Percentiles rank a stretch among this genome's conserved stretches.
phyloP scores from a whole-genome alignment of 2,797 vertebrate species.

The Sternarchorhynchus goeldii region DNA sequence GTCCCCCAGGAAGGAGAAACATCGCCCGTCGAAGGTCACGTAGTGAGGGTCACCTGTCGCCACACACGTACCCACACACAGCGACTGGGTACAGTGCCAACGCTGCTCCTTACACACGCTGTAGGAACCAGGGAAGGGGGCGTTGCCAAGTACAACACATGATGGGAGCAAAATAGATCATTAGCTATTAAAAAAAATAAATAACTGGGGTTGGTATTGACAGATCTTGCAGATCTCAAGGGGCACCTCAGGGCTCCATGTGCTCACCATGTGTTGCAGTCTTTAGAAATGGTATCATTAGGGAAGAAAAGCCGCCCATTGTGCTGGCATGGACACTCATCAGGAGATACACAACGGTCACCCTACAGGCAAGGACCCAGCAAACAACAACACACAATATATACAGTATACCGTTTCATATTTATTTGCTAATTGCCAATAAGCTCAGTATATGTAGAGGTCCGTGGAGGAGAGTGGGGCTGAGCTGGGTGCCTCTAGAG shows the following conservation, averaged over 20 bases:
- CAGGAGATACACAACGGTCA: constrained; percentile 77
- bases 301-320: constrained; percentile 79
- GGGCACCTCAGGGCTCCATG: not conserved
- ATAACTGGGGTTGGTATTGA: too few relatives aligned
- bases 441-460: not conserved
- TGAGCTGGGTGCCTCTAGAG: too few relatives aligned
- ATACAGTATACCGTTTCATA: too few relatives aligned
- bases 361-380: constrained; percentile 67
- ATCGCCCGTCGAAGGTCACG: constrained; percentile 86
- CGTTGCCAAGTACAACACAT: not conserved
- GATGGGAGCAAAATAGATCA: too few relatives aligned
- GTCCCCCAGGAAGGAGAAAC: constrained; percentile 87
- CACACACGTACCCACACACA: constrained; percentile 81
- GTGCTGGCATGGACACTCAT: constrained; percentile 88
- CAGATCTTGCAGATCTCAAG: too few relatives aligned
- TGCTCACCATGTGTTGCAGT: constrained; percentile 89
- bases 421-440: too few relatives aligned
- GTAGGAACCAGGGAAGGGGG: constrained; percentile 12
- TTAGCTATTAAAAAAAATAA: too few relatives aligned
- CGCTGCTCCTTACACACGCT: constrained; percentile 80
- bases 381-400: not conserved
- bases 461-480: not conserved
- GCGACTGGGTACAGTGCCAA: constrained; percentile 79
- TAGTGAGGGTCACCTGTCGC: constrained; percentile 92
- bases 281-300: constrained; percentile 85